Percentiles rank a stretch among this genome's conserved stretches.
phyloP scores from a whole-genome alignment of 2,888 invertebrate genomes.

The Drosophila pegasa region DNA sequence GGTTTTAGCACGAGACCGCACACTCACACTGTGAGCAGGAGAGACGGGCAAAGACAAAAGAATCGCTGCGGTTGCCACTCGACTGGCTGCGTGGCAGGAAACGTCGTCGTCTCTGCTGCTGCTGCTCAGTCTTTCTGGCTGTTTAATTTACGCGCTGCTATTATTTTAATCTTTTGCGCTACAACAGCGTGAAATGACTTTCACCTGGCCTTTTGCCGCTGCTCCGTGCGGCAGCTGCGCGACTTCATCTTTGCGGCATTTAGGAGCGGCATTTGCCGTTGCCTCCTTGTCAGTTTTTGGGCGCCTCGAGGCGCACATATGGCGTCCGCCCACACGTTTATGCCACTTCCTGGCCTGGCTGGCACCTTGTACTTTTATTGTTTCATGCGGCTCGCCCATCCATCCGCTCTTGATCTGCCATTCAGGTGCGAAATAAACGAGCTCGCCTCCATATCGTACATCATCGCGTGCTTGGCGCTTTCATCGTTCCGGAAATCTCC shows the following conservation, averaged over 20 bases:
- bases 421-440: conserved; percentile 72
- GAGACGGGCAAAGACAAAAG: conserved; percentile 41
- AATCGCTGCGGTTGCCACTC: conserved; percentile 63
- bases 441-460: conserved; percentile 55
- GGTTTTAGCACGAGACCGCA: conserved; percentile 48
- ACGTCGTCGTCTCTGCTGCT: background rate
- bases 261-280: conserved; percentile 56
- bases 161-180: conserved; percentile 82
- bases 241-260: conserved; percentile 53
- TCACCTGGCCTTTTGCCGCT: conserved; percentile 70
- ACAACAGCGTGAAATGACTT: conserved; percentile 82
- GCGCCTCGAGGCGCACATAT: conserved; percentile 45
- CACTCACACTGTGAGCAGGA: conserved; percentile 14
- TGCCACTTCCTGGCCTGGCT: background rate
- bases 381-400: conserved; percentile 58
- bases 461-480: conserved; percentile 69
- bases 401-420: conserved; percentile 30
- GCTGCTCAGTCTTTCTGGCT: conserved; percentile 42
- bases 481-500: conserved; percentile 69
- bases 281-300: conserved; percentile 42
- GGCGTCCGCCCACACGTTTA: conserved; percentile 14
- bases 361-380: conserved; percentile 62
- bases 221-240: background rate
- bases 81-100: conserved; percentile 45
- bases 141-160: conserved; percentile 82